Conservation (phyloP, 2,113 vertebrate species). For the Entelurus aequoreus region DNA sequence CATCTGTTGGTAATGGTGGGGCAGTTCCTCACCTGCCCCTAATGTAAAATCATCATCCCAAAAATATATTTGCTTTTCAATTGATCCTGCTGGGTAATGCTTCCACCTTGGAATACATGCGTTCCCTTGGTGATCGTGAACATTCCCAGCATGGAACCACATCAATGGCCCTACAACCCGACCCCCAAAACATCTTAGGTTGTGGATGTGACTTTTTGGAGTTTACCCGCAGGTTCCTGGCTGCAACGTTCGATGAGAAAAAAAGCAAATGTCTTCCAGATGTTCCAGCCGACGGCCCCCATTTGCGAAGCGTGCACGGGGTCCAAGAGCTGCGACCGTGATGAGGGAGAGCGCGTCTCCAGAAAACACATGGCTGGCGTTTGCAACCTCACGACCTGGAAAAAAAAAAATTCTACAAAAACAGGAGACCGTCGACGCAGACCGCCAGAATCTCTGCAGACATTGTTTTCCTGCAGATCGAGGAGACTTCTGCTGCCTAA, state of each 20-base stretch:
- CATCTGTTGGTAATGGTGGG: no score
- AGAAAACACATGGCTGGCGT: slow-evolving; percentile 25
- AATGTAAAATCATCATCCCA: no score
- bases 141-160: no score
- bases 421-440: slow-evolving; percentile 1
- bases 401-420: slow-evolving; percentile 24
- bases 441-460: slow-evolving; percentile 9
- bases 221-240: slow-evolving; percentile 37
- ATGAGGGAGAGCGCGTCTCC: slow-evolving; percentile 13
- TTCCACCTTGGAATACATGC: no score
- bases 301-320: slow-evolving; percentile 23
- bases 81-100: no score
- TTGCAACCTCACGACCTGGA: slow-evolving; percentile 17
- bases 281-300: slow-evolving; percentile 44
- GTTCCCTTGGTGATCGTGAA: no score
- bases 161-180: no score
- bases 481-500: slow-evolving; percentile 1
- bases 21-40: no score
- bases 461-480: slow-evolving; percentile 15
- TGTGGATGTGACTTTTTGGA: slow-evolving; percentile 37
- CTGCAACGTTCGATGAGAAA: slow-evolving; percentile 54
- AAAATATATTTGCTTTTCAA: no score
- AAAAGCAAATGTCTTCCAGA: slow-evolving; percentile 61
- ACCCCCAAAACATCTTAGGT: slow-evolving; percentile 3
- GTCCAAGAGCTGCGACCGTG: background rate